Percentiles rank a stretch among this genome's conserved stretches.
Conservation (phyloP, 2,797 vertebrate genomes). For the Staurois parvus region DNA sequence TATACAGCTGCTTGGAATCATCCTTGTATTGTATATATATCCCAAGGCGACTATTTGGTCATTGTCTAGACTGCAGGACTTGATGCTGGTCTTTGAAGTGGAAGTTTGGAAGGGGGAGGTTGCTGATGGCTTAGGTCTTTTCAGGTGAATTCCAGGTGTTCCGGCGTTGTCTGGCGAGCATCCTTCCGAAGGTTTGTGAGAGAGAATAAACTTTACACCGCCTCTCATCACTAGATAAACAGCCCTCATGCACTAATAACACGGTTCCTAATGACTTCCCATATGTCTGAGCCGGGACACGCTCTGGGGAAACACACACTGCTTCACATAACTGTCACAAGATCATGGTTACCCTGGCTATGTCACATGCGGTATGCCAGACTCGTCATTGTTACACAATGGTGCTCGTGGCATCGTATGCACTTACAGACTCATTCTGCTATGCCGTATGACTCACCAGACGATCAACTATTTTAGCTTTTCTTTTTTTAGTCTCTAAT, state of each 20-base stretch:
- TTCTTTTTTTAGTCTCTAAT: not conserved
- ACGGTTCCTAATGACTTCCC: slow-evolving; percentile 41
- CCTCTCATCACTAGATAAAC: slow-evolving; percentile 53
- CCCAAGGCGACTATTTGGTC: slow-evolving; percentile 2
- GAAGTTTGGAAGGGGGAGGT: not conserved
- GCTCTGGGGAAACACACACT: not conserved
- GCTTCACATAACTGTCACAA: not conserved
- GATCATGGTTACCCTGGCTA: not conserved
- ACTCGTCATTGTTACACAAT: not conserved
- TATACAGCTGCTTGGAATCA: not conserved
- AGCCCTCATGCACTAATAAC: slow-evolving; percentile 52
- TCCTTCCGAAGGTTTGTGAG: slow-evolving; percentile 15
- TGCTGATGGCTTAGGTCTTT: slow-evolving; percentile 16
- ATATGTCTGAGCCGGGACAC: slow-evolving; percentile 1
- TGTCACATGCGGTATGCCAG: not conserved
- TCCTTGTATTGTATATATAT: not conserved
- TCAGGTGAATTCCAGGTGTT: slow-evolving; percentile 56
- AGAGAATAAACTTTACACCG: slow-evolving; percentile 11
- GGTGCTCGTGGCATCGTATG: not conserved
- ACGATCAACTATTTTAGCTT: not conserved
- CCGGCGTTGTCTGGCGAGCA: slow-evolving; percentile 34
- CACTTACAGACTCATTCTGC: not conserved
- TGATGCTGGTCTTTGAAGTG: slow-evolving; percentile 32
- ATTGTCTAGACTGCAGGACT: slow-evolving; percentile 43
- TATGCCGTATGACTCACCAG: not conserved